Evolutionary conservation across 1,140 invertebrate species (phyloP).

Genomic region (silkworm (Bombyx mori)): ASM3026992v2 NC_085115.1:4778501-4779000

Average conservation of each 20-base stretch:
- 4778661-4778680: conserved; percentile 53
- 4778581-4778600: conserved; percentile 34
- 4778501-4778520: conserved; percentile 41
- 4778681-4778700: conserved; percentile 41
- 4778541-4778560: conserved; percentile 26
- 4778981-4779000: no score
- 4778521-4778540: conserved; percentile 22
- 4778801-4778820: no score
- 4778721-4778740: conserved; percentile 60
- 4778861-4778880: no score
- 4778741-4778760: conserved; percentile 46
- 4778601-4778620: conserved; percentile 21
- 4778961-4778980: no score
- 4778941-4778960: no score
- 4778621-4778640: conserved; percentile 31
- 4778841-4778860: no score
- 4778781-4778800: no score
- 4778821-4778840: no score
- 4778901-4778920: no score
- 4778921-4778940: no score
- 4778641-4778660: conserved; percentile 42
- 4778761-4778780: conserved; percentile 47
- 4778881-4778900: no score
- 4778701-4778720: conserved; percentile 66
- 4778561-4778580: conserved; percentile 13